phyloP scores from a whole-genome alignment of 2,113 vertebrate genomes.

The Chloropsis hardwickii region DNA sequence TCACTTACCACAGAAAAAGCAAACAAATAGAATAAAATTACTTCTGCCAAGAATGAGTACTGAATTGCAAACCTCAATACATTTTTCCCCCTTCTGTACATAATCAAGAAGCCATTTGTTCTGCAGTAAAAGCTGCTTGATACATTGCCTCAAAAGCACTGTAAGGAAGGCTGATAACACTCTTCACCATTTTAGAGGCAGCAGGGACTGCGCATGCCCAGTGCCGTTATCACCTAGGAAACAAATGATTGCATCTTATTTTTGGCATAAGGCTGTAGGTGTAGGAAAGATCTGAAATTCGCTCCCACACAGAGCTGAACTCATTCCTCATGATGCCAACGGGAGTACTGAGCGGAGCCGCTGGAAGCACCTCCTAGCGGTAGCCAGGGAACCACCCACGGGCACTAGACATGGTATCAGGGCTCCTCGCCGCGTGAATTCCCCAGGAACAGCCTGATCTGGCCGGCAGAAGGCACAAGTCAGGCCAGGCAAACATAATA shows the following conservation, averaged over 20 bases:
- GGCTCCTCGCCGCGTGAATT: background rate
- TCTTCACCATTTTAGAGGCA: constrained; percentile 38
- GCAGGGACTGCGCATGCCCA: background rate
- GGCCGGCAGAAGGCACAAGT: background rate
- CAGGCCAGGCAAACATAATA: background rate
- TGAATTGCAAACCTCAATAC: background rate
- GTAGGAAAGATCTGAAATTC: constrained; percentile 58
- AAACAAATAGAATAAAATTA: background rate
- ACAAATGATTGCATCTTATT: constrained; percentile 71
- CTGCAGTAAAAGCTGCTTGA: background rate
- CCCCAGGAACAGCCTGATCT: background rate
- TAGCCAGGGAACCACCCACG: constrained; percentile 18
- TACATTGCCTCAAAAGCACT: background rate
- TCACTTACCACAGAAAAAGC: background rate
- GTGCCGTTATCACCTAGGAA: constrained; percentile 65
- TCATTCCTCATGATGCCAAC: constrained; percentile 46
- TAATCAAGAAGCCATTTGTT: constrained; percentile 31
- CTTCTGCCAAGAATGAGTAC: background rate
- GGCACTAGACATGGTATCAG: background rate
- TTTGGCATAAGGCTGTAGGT: constrained; percentile 70
- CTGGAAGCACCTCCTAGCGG: constrained; percentile 28
- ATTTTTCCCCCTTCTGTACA: background rate
- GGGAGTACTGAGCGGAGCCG: background rate
- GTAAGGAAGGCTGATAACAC: constrained; percentile 51
- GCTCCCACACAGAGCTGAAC: constrained; percentile 41